phyloP scores from a whole-genome alignment of 2,797 vertebrate species.

The Pangasius krempfi region DNA sequence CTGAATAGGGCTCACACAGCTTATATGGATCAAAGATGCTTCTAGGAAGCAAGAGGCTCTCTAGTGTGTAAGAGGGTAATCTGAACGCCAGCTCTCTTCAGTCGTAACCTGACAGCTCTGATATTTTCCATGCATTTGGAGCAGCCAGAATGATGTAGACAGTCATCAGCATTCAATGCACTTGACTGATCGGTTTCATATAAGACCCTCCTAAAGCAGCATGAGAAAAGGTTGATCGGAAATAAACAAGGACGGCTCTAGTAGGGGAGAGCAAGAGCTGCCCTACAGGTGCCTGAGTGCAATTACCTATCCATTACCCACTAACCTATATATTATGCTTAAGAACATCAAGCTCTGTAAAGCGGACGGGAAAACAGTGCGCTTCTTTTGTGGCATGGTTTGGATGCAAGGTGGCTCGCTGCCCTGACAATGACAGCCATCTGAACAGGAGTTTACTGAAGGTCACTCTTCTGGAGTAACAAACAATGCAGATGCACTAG shows the following conservation, averaged over 20 bases:
- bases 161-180: constrained; percentile 68
- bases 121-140: constrained; percentile 55
- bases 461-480: constrained; percentile 10
- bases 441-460: constrained; percentile 29
- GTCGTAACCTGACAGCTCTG: constrained; percentile 46
- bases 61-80: constrained; percentile 30
- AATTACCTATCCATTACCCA: constrained; percentile 57
- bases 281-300: constrained; percentile 60
- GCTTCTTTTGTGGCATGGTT: constrained; percentile 75
- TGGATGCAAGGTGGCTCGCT: constrained; percentile 60
- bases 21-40: constrained; percentile 10
- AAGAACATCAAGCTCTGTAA: neutral
- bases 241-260: constrained; percentile 68
- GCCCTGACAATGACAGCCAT: constrained; percentile 20
- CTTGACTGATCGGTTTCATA: constrained; percentile 72
- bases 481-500: neutral
- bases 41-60: constrained; percentile 22
- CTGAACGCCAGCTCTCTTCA: constrained; percentile 44
- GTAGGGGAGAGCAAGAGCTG: constrained; percentile 54
- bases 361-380: constrained; percentile 58
- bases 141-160: constrained; percentile 60
- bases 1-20: neutral
- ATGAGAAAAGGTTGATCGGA: constrained; percentile 70
- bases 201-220: constrained; percentile 66
- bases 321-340: constrained; percentile 38